Evolutionary conservation across 2,888 invertebrate genomes (phyloP).

Genomic region (Palloptera scutellata): DNA sequence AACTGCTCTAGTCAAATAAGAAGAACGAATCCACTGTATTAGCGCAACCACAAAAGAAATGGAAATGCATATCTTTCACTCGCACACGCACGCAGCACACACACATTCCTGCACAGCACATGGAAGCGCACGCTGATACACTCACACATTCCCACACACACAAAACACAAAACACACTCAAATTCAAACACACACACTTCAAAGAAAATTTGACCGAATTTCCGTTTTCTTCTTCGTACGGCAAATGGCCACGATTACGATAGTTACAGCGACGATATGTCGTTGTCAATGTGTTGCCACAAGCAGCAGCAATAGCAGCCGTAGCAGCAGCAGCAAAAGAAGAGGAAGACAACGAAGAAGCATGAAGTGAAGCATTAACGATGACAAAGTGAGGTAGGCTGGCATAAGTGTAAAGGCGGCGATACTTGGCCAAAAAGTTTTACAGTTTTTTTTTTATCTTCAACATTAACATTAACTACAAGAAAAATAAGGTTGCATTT

Average conservation of each 20-base stretch:
- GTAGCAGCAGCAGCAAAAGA: neutral
- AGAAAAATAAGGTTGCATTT: too few species aligned
- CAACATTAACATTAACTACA: too few species aligned
- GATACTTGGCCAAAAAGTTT: too few species aligned
- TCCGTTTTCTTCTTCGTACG: slow-evolving; percentile 39
- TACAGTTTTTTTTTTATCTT: too few species aligned
- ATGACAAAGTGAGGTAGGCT: too few species aligned
- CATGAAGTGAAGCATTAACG: neutral
- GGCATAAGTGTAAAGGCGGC: too few species aligned
- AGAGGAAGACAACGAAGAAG: neutral
- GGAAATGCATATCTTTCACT: slow-evolving; percentile 17
- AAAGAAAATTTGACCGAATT: slow-evolving; percentile 48
- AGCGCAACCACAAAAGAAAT: slow-evolving; percentile 9
- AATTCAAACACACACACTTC: slow-evolving; percentile 27
- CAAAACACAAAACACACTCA: slow-evolving; percentile 33
- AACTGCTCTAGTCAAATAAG: neutral
- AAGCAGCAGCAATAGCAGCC: neutral
- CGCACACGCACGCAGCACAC: slow-evolving; percentile 24
- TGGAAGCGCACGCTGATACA: slow-evolving; percentile 18
- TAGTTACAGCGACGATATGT: slow-evolving; percentile 34
- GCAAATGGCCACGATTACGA: slow-evolving; percentile 38
- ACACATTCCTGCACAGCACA: slow-evolving; percentile 20
- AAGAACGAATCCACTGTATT: slow-evolving; percentile 26
- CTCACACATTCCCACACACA: slow-evolving; percentile 36
- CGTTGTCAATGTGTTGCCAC: neutral